These are phyloP conservation scores for Lepidothrix coronata DNA, from an alignment of 2,113 vertebrate species.

Conservation along the genomic window DNA sequence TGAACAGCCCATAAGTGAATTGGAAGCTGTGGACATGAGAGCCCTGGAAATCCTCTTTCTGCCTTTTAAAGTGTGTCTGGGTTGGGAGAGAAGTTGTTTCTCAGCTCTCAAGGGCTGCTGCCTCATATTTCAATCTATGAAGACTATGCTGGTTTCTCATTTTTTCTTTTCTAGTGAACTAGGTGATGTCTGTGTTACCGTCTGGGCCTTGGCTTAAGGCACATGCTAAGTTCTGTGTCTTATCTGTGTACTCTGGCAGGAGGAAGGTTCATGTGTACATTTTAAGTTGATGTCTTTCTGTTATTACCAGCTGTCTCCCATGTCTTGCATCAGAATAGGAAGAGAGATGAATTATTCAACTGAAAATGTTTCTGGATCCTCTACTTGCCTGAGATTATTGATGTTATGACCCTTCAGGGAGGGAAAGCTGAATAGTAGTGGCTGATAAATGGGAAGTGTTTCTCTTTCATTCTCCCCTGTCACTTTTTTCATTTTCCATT, in stretches of 20 bases:
- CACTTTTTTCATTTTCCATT: background rate
- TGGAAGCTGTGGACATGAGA: background rate
- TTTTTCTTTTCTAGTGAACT: background rate
- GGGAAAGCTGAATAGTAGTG: background rate
- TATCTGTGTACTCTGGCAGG: background rate
- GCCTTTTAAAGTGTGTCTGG: background rate
- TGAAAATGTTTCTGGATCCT: background rate
- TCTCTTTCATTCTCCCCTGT: background rate
- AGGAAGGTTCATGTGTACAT: background rate
- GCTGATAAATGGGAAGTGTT: background rate
- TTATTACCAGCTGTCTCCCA: background rate
- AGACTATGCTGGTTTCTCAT: background rate
- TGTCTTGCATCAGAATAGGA: background rate
- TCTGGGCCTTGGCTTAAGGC: background rate
- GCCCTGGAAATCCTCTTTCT: background rate
- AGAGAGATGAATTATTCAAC: constrained; percentile 8
- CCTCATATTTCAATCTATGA: background rate
- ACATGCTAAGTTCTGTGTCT: background rate
- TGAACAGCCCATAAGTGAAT: background rate
- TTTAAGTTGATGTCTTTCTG: background rate
- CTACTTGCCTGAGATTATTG: background rate
- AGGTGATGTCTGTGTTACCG: background rate
- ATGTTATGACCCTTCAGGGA: rapidly evolving
- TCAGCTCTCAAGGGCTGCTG: background rate
- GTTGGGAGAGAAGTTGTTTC: background rate